phyloP scores from a whole-genome alignment of 2,113 vertebrate species.

The Trichechus manatus region DNA sequence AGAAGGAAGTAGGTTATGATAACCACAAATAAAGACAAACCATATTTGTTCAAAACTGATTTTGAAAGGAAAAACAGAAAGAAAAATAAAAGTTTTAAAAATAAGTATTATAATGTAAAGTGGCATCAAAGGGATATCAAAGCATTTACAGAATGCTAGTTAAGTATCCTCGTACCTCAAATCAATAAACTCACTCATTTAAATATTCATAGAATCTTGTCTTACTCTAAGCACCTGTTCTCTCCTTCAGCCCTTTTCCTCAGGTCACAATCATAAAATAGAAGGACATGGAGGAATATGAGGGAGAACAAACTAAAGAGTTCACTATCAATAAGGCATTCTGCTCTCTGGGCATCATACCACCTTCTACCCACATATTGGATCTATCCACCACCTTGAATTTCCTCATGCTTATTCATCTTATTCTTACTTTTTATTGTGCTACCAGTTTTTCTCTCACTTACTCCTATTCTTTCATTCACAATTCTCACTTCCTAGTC shows the following conservation, averaged over 20 bases:
- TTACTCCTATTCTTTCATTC: neutral
- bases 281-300: neutral
- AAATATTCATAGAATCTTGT: neutral
- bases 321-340: neutral
- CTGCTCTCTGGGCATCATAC: neutral
- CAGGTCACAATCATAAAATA: neutral
- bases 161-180: neutral
- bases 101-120: neutral
- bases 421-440: neutral
- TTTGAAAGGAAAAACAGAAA: neutral
- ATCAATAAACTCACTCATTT: neutral
- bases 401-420: neutral
- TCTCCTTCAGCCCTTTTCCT: neutral
- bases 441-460: neutral
- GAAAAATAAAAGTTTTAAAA: neutral
- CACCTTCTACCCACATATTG: accelerated
- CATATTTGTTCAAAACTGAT: neutral
- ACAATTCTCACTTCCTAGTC: neutral
- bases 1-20: neutral
- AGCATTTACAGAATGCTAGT: neutral
- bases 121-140: neutral
- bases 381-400: neutral
- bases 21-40: neutral
- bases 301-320: neutral
- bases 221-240: neutral